phyloP scores from a whole-genome alignment of 2,888 invertebrate species.

The Tetragonula carbonaria region DNA sequence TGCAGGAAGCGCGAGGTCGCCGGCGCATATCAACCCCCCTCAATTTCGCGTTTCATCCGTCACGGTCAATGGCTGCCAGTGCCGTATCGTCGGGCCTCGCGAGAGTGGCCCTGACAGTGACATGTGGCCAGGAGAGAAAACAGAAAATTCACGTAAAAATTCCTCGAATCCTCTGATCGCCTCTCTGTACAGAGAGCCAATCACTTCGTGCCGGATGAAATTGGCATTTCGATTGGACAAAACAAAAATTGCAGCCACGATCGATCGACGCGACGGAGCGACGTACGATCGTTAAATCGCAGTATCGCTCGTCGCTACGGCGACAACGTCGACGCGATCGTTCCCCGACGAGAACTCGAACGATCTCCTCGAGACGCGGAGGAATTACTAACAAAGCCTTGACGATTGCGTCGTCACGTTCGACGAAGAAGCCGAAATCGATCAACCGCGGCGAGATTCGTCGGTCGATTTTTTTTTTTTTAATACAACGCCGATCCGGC shows the following conservation, averaged over 20 bases:
- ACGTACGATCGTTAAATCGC: slow-evolving; percentile 41
- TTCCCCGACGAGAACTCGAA: slow-evolving; percentile 12
- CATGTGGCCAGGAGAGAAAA: slow-evolving; percentile 62
- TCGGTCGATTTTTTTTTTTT: not conserved
- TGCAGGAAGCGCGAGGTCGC: slow-evolving; percentile 34
- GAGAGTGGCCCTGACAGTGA: slow-evolving; percentile 68
- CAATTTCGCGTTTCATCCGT: slow-evolving; percentile 68
- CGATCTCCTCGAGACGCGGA: slow-evolving; percentile 20
- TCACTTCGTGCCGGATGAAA: slow-evolving; percentile 66
- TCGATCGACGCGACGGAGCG: slow-evolving; percentile 18
- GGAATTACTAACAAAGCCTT: slow-evolving; percentile 24
- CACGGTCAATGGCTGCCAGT: slow-evolving; percentile 63
- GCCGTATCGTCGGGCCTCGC: slow-evolving; percentile 56
- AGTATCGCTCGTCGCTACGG: slow-evolving; percentile 25
- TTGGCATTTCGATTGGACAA: slow-evolving; percentile 71
- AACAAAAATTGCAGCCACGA: slow-evolving; percentile 67
- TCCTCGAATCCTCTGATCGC: slow-evolving; percentile 49
- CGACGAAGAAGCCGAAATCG: too few relatives aligned
- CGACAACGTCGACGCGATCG: slow-evolving; percentile 25
- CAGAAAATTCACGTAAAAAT: slow-evolving; percentile 64
- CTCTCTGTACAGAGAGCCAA: slow-evolving; percentile 47
- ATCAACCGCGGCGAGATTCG: not conserved
- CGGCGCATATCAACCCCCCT: slow-evolving; percentile 56
- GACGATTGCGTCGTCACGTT: not conserved
- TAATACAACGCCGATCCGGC: not conserved